These are phyloP conservation scores for Pao palembangensis DNA, from an alignment of 2,113 vertebrate species.

Conservation along the genomic window DNA sequence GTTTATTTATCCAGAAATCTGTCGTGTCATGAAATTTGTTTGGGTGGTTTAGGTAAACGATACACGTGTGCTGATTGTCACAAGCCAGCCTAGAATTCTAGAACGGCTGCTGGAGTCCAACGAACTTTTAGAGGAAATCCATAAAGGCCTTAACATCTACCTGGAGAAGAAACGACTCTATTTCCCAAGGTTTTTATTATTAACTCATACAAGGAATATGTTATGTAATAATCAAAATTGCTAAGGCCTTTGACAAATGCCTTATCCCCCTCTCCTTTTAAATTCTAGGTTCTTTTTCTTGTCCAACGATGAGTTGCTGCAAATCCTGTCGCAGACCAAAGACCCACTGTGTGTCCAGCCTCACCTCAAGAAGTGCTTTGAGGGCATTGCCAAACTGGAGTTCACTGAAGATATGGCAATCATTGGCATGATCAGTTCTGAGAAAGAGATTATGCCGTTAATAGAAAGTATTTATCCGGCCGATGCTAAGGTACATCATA, in stretches of 20 bases:
- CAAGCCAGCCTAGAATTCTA: constrained; percentile 75
- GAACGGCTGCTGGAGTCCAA: constrained; percentile 85
- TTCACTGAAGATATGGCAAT: constrained; percentile 82
- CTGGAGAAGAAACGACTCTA: constrained; percentile 89
- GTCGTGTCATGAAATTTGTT: background rate
- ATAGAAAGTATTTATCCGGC: constrained; percentile 78
- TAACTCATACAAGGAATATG: background rate
- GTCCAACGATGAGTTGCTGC: constrained; percentile 90
- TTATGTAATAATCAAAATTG: background rate
- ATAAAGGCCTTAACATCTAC: constrained; percentile 86
- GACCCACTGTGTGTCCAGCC: constrained; percentile 89
- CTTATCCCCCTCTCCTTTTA: background rate
- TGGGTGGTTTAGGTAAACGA: constrained; percentile 61
- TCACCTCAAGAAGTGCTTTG: constrained; percentile 93
- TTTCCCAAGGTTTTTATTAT: constrained; percentile 82
- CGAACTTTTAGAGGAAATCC: constrained; percentile 83
- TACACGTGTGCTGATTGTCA: constrained; percentile 76
- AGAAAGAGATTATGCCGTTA: constrained; percentile 84
- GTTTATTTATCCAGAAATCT: background rate
- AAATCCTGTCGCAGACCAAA: constrained; percentile 93
- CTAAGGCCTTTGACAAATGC: background rate
- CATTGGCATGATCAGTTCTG: constrained; percentile 88
- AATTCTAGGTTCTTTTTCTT: constrained; percentile 87
- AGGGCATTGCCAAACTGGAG: constrained; percentile 87
- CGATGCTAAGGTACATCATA: constrained; percentile 79